Evolutionary conservation across 2,797 vertebrate species (phyloP), one percentile per base, ranked within the genome.

Genomic region (Peromyscus eremicus): DNA sequence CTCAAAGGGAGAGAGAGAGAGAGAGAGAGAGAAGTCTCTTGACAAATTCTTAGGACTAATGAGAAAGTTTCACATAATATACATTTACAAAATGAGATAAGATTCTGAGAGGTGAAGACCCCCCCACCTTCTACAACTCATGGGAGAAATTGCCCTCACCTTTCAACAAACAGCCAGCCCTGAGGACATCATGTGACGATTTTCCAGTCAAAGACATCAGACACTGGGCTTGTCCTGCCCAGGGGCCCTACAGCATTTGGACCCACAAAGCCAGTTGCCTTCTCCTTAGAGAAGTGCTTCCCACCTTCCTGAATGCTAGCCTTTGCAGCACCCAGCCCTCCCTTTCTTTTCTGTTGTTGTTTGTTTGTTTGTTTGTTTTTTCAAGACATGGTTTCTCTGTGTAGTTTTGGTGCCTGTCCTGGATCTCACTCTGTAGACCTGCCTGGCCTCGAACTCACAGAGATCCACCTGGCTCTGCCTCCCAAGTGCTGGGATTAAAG

Each of bases 11-110:
- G 13, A 46, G 2, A 76, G 27, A 49, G 1, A 79, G 16, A 32
- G 0, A 77, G 6, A 21, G 19, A 57, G 5, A 55, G 14, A 55
- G 17, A 4, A 32, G 60, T 6, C 55, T 60, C 6, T 37, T 6
- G 34, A 92, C 32, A 86, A 96, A 87, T 43, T 17, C 23, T 89
- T 93, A 79, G 43, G 46, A 88, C 32, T 87, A 49, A 71, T 83
- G 46, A 92, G 8, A 90, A 92, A 83, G 32, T 93, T 93, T 32
- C 27, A 3, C 25, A 14, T 76, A 76, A 46, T 46, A 32, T 2
- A 29, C 52, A 52, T 43, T 46, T 77, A 49, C 27, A 77, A 77
- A 77, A 77, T 77, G 75, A 17, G 43, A 17, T 32, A 49, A 49
- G 75, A 77, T 49, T 49, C 27, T 55, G 16, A 80, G 32, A 55